Evolutionary conservation across 2,797 vertebrate genomes (phyloP), one percentile per base, ranked within the genome.

Genomic region (Mus spretus): DNA sequence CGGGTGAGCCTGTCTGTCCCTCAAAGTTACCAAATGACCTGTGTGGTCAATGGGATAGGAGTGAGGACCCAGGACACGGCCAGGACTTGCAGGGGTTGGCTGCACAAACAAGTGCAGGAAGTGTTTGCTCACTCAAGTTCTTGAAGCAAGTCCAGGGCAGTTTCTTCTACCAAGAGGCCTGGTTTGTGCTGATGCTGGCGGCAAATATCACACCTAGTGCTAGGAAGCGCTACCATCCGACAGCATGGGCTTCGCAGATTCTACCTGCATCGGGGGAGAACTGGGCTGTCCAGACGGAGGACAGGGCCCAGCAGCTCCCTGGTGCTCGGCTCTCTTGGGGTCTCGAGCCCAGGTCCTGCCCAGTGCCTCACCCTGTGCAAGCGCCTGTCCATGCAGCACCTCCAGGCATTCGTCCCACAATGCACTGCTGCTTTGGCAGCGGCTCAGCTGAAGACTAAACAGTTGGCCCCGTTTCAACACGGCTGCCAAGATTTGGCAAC

Each of bases 401-500:
- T 98, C 96, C 98, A 96, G 98, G 98, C 98, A 97, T 98, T 98
- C 92, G 98, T 98, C 99, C 99, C 99, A 99, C 98, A 99, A 99
- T 99, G 99, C 99, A 99, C 98, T 86, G 98, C 99, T 98, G 98
- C 95, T 94, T 97, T 99, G 99, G 99, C 99, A 99, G 99, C 98
- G 98, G 98, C 99, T 99, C 99, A 99, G 99, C 99, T 98, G 99
- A 99, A 99, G 99, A 99, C 99, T 99, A 99, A 99, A 99, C 99
- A 99, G 99, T 99, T 99, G 99, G 99, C 99, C 99, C 98, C 34
- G 98, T 99, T 99, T 99, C 99, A 99, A 99, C 98, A 98, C 99
- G 99, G 99, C 99, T 99, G 99, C 99, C 99, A 99, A 99, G 99
- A 99, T 99, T 99, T 99, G 99, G 99, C 99, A 99, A 99, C 98